A percentile compares a stretch with the other conserved stretches of the same genome.
Conservation (phyloP, 1,140 invertebrate genomes). For the Lepidotrigona ventralis region DNA sequence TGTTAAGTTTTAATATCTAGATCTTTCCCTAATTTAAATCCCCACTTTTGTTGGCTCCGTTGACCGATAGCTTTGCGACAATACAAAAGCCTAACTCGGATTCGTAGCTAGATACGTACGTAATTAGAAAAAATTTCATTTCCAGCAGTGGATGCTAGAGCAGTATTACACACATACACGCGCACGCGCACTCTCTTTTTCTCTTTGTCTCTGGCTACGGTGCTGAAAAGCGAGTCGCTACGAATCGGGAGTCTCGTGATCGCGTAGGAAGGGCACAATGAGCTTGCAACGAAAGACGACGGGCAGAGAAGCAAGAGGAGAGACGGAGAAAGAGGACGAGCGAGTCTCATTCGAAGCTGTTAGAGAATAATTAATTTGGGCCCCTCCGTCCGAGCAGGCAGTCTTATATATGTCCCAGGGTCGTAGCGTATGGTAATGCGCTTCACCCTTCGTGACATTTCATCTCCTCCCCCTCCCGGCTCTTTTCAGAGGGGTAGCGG, state of each 20-base stretch:
- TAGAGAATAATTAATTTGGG: constrained; percentile 62
- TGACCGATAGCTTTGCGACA: neutral
- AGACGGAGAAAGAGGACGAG: constrained; percentile 23
- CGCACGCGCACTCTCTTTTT: too few species aligned
- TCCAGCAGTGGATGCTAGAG: neutral
- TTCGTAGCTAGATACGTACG: neutral
- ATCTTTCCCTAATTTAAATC: neutral
- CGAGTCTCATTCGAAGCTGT: constrained; percentile 51
- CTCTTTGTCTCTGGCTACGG: neutral
- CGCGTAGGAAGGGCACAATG: neutral
- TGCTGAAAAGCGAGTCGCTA: neutral
- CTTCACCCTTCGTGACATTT: constrained; percentile 58
- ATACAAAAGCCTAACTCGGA: neutral
- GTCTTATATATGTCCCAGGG: constrained; percentile 56
- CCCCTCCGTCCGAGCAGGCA: constrained; percentile 32
- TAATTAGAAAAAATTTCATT: constrained; percentile 8
- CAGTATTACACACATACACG: too few species aligned
- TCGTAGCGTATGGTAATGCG: constrained; percentile 64
- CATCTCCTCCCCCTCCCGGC: constrained; percentile 1
- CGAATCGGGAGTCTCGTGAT: neutral
- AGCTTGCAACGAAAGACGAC: neutral
- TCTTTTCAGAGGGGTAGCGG: constrained; percentile 32
- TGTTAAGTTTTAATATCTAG: fast-evolving
- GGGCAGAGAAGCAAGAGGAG: neutral
- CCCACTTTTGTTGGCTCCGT: too few species aligned